phyloP scores from a whole-genome alignment of 2,888 invertebrate genomes.

The Caradrina kadenii region DNA sequence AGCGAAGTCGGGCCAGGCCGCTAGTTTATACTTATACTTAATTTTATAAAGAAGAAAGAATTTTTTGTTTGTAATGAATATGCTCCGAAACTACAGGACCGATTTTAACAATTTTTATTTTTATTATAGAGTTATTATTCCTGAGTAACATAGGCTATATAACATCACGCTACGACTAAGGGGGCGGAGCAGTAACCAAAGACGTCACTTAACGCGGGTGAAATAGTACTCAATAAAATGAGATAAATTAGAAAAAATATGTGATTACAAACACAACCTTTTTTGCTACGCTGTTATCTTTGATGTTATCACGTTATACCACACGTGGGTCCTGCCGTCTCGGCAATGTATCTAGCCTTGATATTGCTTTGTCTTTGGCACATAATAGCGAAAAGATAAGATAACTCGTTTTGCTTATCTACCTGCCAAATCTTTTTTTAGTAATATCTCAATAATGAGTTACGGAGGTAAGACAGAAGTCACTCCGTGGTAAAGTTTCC shows the following conservation, averaged over 20 bases:
- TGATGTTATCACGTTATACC: constrained; percentile 16
- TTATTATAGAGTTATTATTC: too few species aligned
- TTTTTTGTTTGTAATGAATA: too few species aligned
- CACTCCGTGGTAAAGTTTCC: background rate
- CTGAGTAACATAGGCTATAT: too few species aligned
- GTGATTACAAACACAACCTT: background rate
- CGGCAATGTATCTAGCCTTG: constrained; percentile 23
- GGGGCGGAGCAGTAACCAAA: too few species aligned
- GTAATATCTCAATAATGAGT: background rate
- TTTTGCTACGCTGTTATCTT: constrained; percentile 14
- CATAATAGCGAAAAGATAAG: constrained; percentile 30
- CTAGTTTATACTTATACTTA: too few species aligned
- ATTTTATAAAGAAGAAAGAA: too few species aligned
- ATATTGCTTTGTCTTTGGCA: constrained; percentile 41
- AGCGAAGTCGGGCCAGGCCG: too few species aligned
- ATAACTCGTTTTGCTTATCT: constrained; percentile 17
- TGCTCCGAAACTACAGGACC: too few species aligned
- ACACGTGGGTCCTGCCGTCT: constrained; percentile 18
- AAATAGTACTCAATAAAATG: background rate
- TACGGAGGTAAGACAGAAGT: background rate
- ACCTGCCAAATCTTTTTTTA: background rate
- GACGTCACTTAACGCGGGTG: too few species aligned
- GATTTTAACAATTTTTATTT: too few species aligned
- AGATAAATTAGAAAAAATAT: background rate
- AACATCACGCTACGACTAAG: too few species aligned